Evolutionary conservation across 2,797 vertebrate species (phyloP).

Genomic region (Menidia menidia): DNA sequence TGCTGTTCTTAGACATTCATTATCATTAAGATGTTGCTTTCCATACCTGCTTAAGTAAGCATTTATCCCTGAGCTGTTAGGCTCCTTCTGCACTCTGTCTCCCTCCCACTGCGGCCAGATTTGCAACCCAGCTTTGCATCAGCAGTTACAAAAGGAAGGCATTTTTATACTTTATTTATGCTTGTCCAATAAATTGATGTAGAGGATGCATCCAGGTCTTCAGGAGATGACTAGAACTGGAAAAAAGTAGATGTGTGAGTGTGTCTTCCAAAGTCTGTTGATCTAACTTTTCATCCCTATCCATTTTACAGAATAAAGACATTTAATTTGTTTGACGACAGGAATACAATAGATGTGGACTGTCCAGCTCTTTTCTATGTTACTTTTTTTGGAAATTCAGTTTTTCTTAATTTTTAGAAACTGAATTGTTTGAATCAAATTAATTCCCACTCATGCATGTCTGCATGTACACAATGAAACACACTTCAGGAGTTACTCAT

Average conservation of each 20-base stretch:
- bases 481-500: constrained; percentile 3
- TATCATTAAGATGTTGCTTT: constrained; percentile 74
- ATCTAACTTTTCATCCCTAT: constrained; percentile 63
- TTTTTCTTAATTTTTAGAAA: not conserved
- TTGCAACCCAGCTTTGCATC: constrained; percentile 55
- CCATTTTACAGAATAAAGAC: constrained; percentile 63
- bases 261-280: constrained; percentile 53
- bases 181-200: constrained; percentile 55
- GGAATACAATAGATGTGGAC: constrained; percentile 41
- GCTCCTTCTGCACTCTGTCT: constrained; percentile 18
- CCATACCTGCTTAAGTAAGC: constrained; percentile 68
- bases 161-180: constrained; percentile 51
- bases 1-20: constrained; percentile 69
- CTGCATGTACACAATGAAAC: not conserved
- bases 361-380: not conserved
- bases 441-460: not conserved
- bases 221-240: not conserved
- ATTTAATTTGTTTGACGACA: constrained; percentile 60
- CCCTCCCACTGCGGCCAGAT: constrained; percentile 26
- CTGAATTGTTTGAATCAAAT: not conserved
- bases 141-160: constrained; percentile 66
- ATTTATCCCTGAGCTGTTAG: constrained; percentile 63
- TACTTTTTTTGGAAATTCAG: not conserved
- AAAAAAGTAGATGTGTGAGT: not conserved
- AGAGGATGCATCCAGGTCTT: constrained; percentile 39